Conservation (phyloP, 2,113 vertebrate genomes). For the Percopsis transmontana region DNA sequence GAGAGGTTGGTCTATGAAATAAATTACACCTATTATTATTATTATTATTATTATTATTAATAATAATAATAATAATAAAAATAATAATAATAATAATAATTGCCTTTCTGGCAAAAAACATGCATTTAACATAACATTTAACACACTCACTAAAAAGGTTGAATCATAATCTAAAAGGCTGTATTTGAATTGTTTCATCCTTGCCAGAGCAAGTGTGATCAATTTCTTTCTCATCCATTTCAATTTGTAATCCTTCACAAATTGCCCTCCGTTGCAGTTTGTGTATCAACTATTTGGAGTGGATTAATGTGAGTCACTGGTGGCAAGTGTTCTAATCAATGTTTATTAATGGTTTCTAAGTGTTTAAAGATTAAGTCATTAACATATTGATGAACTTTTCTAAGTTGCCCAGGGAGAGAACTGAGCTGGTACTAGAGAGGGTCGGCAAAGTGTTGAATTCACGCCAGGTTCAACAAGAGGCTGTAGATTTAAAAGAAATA, state of each 20-base stretch:
- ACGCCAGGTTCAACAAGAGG: conserved; percentile 27
- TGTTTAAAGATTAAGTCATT: conserved; percentile 97
- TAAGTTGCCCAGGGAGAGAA: conserved; percentile 87
- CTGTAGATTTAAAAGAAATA: conserved; percentile 5
- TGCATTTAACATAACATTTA: conserved; percentile 9
- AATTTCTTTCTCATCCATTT: conserved; percentile 33
- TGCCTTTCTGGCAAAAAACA: background rate
- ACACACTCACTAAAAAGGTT: conserved; percentile 6
- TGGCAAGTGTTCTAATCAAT: conserved; percentile 88
- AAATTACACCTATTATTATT: too few species aligned
- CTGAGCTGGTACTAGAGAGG: conserved; percentile 85
- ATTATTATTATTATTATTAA: too few species aligned
- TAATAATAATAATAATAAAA: too few species aligned
- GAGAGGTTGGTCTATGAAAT: too few species aligned
- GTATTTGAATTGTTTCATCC: conserved; percentile 22
- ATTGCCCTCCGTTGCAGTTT: conserved; percentile 71
- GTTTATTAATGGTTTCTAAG: conserved; percentile 90
- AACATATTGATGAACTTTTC: conserved; percentile 97
- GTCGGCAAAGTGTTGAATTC: conserved; percentile 82
- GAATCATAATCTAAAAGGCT: conserved; percentile 7
- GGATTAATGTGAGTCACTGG: conserved; percentile 87
- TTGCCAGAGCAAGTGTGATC: conserved; percentile 29
- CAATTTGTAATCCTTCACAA: conserved; percentile 48
- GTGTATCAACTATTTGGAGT: conserved; percentile 90
- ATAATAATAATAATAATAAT: too few species aligned